Evolutionary conservation across 2,888 invertebrate species (phyloP).

Genomic region (Agrotis ipsilon): DNA sequence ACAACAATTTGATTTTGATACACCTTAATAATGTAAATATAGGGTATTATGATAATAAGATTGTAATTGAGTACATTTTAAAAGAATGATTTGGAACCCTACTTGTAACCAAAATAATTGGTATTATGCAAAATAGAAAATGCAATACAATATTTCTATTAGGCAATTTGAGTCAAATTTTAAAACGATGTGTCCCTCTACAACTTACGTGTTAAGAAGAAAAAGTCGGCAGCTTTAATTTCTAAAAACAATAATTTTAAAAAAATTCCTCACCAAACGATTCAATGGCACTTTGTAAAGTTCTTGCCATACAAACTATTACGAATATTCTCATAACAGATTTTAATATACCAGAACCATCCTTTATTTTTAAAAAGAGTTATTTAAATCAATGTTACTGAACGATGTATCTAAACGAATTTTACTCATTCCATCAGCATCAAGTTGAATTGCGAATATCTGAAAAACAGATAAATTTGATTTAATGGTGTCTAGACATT

Average conservation of each 20-base stretch:
- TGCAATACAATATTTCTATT: constrained; percentile 1
- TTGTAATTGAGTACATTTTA: constrained; percentile 55
- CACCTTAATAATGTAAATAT: constrained; percentile 61
- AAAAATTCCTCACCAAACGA: neutral
- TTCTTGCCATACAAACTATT: neutral
- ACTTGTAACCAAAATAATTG: constrained; percentile 17
- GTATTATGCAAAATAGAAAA: constrained; percentile 10
- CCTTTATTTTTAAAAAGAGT: neutral
- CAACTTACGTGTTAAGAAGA: neutral
- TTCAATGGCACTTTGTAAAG: neutral
- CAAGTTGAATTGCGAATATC: neutral
- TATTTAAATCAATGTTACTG: constrained; percentile 12
- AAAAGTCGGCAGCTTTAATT: neutral
- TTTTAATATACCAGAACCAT: neutral
- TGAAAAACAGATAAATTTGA: constrained; percentile 19
- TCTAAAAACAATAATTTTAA: neutral
- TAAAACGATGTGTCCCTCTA: neutral
- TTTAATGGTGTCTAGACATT: constrained; percentile 33
- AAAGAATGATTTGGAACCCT: constrained; percentile 41
- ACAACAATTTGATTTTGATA: constrained; percentile 37
- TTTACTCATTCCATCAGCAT: constrained; percentile 6
- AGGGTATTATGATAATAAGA: constrained; percentile 43
- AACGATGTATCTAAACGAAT: neutral
- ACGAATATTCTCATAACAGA: neutral
- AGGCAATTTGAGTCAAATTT: neutral